Conservation (phyloP, 2,113 vertebrate genomes). For the Isichthys henryi region DNA sequence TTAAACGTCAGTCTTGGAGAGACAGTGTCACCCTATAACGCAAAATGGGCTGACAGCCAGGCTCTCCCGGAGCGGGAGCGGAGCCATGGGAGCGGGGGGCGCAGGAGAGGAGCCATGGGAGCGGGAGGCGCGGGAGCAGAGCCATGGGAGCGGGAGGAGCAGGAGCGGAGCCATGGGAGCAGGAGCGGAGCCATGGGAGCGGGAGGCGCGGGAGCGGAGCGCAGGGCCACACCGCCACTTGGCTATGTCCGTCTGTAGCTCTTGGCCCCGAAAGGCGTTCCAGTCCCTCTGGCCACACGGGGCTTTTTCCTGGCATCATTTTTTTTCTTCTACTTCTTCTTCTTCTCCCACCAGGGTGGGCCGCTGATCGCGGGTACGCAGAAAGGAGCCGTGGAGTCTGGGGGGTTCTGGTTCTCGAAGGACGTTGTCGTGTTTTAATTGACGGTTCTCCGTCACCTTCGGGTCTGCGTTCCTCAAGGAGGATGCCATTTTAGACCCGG, state of each 20-base stretch:
- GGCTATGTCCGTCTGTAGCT: constrained; percentile 37
- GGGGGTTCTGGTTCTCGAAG: constrained; percentile 1
- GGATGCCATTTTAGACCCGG: not conserved
- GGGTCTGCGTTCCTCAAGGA: not conserved
- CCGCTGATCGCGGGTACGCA: not conserved
- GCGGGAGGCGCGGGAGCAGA: constrained; percentile 33
- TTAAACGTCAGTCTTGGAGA: constrained; percentile 72
- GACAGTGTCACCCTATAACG: constrained; percentile 68
- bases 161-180: too few relatives aligned
- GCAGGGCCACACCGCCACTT: constrained; percentile 35
- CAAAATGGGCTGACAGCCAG: constrained; percentile 7
- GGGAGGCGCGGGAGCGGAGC: constrained; percentile 34
- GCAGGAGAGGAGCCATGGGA: not conserved
- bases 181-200: too few relatives aligned
- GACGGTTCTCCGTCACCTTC: not conserved
- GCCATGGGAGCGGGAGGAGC: not conserved
- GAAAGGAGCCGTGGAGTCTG: constrained; percentile 1
- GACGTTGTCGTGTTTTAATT: not conserved
- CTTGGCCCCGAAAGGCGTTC: constrained; percentile 42
- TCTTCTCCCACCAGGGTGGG: constrained; percentile 21
- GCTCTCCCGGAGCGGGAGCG: not conserved
- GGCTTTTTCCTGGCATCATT: constrained; percentile 31
- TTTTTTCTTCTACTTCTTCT: not conserved
- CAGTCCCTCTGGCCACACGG: constrained; percentile 6
- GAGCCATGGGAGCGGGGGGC: too few relatives aligned